Evolutionary conservation across 1,140 invertebrate genomes (phyloP).

Genomic region (Bilobella aurantiaca): DNA sequence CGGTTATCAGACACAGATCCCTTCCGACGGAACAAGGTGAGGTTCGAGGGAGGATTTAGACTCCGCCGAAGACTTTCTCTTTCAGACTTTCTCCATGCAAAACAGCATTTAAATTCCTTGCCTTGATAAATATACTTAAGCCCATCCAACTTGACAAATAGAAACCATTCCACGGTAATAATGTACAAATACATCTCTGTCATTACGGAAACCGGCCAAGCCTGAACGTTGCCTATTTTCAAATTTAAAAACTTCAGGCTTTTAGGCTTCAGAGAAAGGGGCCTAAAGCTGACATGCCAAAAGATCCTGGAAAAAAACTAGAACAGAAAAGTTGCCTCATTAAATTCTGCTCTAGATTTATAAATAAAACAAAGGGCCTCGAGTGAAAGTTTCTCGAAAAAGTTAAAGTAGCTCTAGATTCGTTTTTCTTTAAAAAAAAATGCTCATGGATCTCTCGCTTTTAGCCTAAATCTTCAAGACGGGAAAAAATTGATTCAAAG

Average conservation of each 20-base stretch:
- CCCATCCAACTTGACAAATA: background rate
- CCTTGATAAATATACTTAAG: background rate
- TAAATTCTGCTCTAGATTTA: constrained; percentile 11
- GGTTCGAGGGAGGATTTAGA: no score
- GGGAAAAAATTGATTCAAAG: no score
- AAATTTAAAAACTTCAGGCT: background rate
- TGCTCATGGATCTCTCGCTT: no score
- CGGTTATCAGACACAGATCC: constrained; percentile 25
- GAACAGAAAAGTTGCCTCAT: background rate
- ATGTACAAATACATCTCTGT: constrained; percentile 4
- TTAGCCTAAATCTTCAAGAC: no score
- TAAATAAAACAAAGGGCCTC: background rate
- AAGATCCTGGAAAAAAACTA: background rate
- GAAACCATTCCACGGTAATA: background rate
- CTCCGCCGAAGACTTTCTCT: background rate
- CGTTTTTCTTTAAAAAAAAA: no score
- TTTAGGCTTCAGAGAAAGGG: background rate
- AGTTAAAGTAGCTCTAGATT: no score
- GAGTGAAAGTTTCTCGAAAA: no score
- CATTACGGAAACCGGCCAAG: no score
- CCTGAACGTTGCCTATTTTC: no score
- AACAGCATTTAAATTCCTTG: background rate
- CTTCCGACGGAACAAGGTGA: constrained; percentile 10
- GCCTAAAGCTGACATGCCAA: background rate
- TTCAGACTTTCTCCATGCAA: background rate